Evolutionary conservation across 1,140 invertebrate genomes (phyloP), one percentile per base, ranked within the genome.

Genomic region (Carposina sasakii): DNA sequence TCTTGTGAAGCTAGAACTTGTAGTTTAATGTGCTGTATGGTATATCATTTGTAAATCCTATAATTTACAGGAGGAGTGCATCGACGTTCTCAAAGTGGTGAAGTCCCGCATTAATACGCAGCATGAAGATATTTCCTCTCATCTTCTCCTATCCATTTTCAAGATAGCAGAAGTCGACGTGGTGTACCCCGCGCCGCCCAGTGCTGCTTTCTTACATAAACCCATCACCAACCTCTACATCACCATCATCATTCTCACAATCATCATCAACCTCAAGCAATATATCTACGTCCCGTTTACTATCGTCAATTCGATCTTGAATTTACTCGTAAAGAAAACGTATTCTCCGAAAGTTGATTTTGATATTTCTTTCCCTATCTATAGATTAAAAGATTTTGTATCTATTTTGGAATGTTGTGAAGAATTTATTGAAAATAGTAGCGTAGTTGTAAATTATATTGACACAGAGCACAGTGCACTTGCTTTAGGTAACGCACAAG

Each of bases 121-220:
- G 62, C 90, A 95, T 71, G 90, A 93, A 33, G 92, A 95, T 64
- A 91, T 96, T 45, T 91, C 93, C 57, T 93, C 92, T 16, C 93
- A 96, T 81, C 89, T 94, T 24, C 87, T 95, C 10, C 87, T 96
- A 8, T 96, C 94, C 53, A 94, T 96, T 71, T 93, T 96, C 79
- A 96, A 96, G 86, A 93, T 96, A 86, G 93, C 94, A n/a, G 93
- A 95, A 86, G 93, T 95, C 15, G 93, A 95, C 75, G 91, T 94
- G 23, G 87, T 91, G 6, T 89, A 86, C 52, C 85, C 85, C 17
- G 59, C 76, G 2, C 82, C 85, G 1, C 81, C 81, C 24, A 77
- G 69, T 43, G 74, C 77, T 19, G 64, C 69, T 19, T 52, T 62
- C 20, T 43, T 54, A 34, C 60, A 66, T 48, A 58, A 43, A 21